Base-by-base conservation (phyloP, 53 echinoderm and acorn worm species). In the Echinometra lucunter region DNA sequence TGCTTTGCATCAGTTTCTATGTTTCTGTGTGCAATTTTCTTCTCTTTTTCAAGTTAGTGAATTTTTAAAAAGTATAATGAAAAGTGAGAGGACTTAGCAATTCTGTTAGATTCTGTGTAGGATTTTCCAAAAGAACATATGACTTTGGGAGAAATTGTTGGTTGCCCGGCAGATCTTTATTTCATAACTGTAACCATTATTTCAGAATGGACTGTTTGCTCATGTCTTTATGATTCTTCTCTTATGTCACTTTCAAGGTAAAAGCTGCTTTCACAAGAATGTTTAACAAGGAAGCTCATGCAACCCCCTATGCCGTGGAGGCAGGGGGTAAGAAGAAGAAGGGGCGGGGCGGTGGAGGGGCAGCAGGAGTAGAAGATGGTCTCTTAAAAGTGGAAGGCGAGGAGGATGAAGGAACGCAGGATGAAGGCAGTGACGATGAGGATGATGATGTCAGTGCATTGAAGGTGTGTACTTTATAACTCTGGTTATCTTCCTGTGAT, bases 191-290 rank as follows among this genome's bases (percentile, higher is more conserved):
- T n/a, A 53, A 53, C 5, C 53, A 53, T 53, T 4, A 2, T 13
- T 53, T 11, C 53, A 0, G 5, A 13, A 53, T 11, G 53, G 9
- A 53, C n/a, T n/a, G n/a, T 53, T 53, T 9, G 49, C 9, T 53
- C 5, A 4, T 53, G 13, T 56, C 9, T 55, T 88, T 3, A 27
- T 88, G n/a, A 44, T 37, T 27, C 3, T 53, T 88, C 28, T 63
- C 69, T 87, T 1, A 88, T 44, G 6, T 4, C 66, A 7, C 35
- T 87, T 56, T 89, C 35, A 91, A 99, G 99, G 98, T 99, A 8
- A 99, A 99, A 91, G 88, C 97, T 27, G 99, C 99, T 12, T 97
- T 99, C 92, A 99, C 99, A 15, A 88, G 99, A 57, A 89, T 97
- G 35, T 99, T 95, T 95, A 99, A 99, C 96, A 97, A 99, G 78